These are phyloP conservation scores for Indicator maculatus DNA, from an alignment of 2,113 vertebrate species.

Conservation along the genomic window DNA sequence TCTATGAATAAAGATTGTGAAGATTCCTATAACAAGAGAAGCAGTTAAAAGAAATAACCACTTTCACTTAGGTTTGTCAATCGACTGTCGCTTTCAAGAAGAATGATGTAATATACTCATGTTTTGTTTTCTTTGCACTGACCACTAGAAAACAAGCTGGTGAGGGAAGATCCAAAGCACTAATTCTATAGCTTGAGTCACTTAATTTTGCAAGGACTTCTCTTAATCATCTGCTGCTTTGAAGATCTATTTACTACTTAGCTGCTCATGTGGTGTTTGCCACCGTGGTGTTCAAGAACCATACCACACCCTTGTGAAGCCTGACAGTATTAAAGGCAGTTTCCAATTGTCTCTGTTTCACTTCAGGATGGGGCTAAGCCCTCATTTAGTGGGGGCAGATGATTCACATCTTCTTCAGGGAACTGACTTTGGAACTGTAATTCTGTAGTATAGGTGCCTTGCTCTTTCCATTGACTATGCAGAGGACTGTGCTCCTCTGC, in stretches of 20 bases:
- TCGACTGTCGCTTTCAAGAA: background rate
- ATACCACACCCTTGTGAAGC: background rate
- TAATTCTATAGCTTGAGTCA: background rate
- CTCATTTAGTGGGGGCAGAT: background rate
- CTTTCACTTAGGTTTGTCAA: background rate
- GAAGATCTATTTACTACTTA: background rate
- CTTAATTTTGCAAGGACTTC: background rate
- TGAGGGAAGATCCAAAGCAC: background rate
- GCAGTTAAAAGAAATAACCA: background rate
- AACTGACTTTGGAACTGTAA: background rate
- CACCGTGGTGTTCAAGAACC: background rate
- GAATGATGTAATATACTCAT: background rate
- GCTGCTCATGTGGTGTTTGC: background rate
- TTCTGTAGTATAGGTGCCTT: background rate
- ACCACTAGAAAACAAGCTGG: background rate
- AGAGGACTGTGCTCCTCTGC: background rate
- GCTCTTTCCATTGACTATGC: background rate
- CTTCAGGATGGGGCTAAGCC: background rate
- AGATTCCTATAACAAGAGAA: background rate
- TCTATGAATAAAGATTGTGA: background rate
- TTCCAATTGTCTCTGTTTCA: background rate
- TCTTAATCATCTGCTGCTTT: background rate
- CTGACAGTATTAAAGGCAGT: background rate
- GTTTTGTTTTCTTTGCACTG: conserved; percentile 18
- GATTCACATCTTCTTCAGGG: background rate